Base-by-base conservation (phyloP, 2,113 vertebrate genomes). In the Calonectris borealis region DNA sequence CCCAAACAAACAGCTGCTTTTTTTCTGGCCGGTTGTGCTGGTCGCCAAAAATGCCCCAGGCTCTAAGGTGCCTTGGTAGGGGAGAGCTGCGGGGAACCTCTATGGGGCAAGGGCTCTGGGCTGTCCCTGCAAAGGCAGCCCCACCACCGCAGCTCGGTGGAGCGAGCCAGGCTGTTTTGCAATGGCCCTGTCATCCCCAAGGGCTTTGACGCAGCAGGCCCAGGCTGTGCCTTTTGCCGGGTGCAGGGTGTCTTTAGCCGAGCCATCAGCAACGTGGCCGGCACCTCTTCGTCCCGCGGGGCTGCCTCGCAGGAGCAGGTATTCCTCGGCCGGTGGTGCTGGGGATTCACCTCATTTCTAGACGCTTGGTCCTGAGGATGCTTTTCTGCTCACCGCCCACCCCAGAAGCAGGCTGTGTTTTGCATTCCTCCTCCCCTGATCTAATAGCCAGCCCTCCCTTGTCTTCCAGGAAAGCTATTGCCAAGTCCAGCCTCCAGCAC, bases 391-490 rank as follows among this genome's bases (percentile, higher is more conserved):
- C n/a, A 18, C 1, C 0, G 2, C 86, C 15, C 27, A 18, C 68
- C 36, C 65, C 57, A 81, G 52, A 65, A 82, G 54, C 55, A 79
- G 29, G 4, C 44, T 88, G 27, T 90, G 36, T 54, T 76, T 93
- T 92, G 60, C 22, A 21, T 73, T 68, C 40, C 25, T 73, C 29
- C 32, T 83, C 11, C 31, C 26, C 51, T 77, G 75, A 57, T 76
- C 72, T 97, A 91, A 95, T 48, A 92, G 46, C 52, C 29, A 75
- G 7, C 21, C 38, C 32, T 96, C 27, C 44, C 17, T 19, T 96
- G 91, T 96, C 57, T 98, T 98, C 49, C 97, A 99, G 99, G 98
- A 99, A 99, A 98, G 99, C 99, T 29, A 99, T 99, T 78, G 98
- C 99, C 57, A 99, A 99, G 85, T 99, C 99, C 3, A 98, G 99